A percentile compares a stretch with the other conserved stretches of the same genome.
phyloP scores from a whole-genome alignment of 1,140 invertebrate genomes.

The Drosophila orosa region DNA sequence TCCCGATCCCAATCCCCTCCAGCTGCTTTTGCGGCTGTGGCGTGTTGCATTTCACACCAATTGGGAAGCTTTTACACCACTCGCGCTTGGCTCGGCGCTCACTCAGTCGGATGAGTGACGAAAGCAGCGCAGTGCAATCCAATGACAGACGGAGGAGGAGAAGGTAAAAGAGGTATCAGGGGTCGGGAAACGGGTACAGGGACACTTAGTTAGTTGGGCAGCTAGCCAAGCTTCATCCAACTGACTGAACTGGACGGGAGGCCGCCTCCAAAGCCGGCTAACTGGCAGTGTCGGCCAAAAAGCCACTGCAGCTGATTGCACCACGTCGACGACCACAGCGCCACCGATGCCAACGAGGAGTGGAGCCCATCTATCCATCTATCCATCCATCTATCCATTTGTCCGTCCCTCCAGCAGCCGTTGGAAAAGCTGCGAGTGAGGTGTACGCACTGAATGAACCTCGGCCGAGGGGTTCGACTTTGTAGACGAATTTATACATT shows the following conservation, averaged over 20 bases:
- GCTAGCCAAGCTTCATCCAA: conserved; percentile 50
- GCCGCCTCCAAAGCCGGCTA: conserved; percentile 35
- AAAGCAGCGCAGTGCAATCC: conserved; percentile 59
- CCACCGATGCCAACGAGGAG: conserved; percentile 38
- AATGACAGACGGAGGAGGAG: conserved; percentile 24
- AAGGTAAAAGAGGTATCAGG: neutral
- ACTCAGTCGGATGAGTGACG: conserved; percentile 78
- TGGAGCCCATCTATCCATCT: conserved; percentile 20
- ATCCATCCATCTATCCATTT: neutral
- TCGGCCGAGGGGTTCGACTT: conserved; percentile 35
- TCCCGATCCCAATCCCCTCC: conserved; percentile 3
- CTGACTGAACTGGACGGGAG: conserved; percentile 29
- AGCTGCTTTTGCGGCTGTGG: conserved; percentile 30
- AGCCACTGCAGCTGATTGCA: conserved; percentile 81
- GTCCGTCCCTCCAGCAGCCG: conserved; percentile 20
- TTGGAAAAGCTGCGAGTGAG: conserved; percentile 23
- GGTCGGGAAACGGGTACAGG: conserved; percentile 30
- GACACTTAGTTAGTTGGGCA: conserved; percentile 59
- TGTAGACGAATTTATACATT: conserved; percentile 81
- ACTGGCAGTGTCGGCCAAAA: conserved; percentile 70
- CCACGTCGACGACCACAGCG: conserved; percentile 70
- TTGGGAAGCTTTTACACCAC: conserved; percentile 59
- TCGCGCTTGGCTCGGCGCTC: conserved; percentile 70
- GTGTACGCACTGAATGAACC: conserved; percentile 54
- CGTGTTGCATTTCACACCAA: conserved; percentile 82